Evolutionary conservation across 2,797 vertebrate species (phyloP).

Genomic region (Sebastes baramenuke): DNA sequence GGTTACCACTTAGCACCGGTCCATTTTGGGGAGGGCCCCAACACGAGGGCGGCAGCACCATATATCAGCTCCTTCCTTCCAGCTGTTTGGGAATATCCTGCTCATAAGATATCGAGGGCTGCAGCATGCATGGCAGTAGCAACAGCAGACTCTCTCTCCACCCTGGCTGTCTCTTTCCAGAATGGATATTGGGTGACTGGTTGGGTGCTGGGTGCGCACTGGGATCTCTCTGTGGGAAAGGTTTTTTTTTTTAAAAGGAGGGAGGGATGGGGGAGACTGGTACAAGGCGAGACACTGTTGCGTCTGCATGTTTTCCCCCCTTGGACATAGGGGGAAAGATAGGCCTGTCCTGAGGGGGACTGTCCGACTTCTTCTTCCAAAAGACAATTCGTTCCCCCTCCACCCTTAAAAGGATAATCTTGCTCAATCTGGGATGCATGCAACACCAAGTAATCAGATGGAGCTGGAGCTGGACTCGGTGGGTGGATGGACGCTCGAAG

Average conservation of each 20-base stretch:
- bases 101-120: constrained; percentile 45
- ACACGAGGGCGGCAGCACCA: constrained; percentile 73
- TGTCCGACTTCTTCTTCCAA: constrained; percentile 65
- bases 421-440: constrained; percentile 73
- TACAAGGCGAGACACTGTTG: constrained; percentile 73
- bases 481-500: constrained; percentile 63
- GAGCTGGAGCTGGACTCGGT: constrained; percentile 19
- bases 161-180: neutral
- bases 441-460: constrained; percentile 68
- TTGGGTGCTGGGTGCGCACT: constrained; percentile 56
- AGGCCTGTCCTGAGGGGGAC: constrained; percentile 36
- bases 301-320: constrained; percentile 62
- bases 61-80: constrained; percentile 79
- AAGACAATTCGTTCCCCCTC: constrained; percentile 60
- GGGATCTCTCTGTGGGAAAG: constrained; percentile 53
- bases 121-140: constrained; percentile 55
- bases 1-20: constrained; percentile 79
- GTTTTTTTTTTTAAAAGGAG: constrained; percentile 5
- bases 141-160: constrained; percentile 11
- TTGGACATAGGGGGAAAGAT: constrained; percentile 42
- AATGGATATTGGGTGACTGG: constrained; percentile 61
- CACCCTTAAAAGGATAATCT: constrained; percentile 72
- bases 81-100: constrained; percentile 79
- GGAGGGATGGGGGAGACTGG: constrained; percentile 30
- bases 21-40: constrained; percentile 83